A percentile compares a stretch with the other conserved stretches of the same genome.
Conservation (phyloP, 1,140 invertebrate genomes). For the Drosophila mayri region DNA sequence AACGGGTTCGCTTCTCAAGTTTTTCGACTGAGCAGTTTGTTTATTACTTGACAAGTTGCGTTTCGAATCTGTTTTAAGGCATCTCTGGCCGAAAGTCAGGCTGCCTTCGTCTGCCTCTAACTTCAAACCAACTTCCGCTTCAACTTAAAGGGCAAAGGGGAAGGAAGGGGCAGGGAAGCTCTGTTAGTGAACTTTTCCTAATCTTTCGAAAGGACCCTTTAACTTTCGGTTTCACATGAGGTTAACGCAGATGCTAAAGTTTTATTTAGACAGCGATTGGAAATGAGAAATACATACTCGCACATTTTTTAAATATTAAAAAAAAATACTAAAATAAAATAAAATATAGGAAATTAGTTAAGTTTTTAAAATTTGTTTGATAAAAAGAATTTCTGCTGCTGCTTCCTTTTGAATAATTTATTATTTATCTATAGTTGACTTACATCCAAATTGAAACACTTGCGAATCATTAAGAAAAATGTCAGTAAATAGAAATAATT, state of each 20-base stretch:
- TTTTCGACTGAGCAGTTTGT: slow-evolving; percentile 49
- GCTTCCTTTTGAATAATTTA: neutral
- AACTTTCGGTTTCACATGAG: slow-evolving; percentile 9
- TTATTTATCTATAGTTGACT: too few species aligned
- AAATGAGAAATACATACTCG: neutral
- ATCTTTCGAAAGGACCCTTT: slow-evolving; percentile 20
- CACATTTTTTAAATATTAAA: neutral
- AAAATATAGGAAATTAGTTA: neutral
- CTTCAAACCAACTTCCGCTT: slow-evolving; percentile 14
- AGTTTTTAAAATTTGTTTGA: neutral
- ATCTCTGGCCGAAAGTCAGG: slow-evolving; percentile 19
- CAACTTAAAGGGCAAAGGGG: neutral
- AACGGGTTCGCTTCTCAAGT: slow-evolving; percentile 40
- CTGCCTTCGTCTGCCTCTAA: neutral
- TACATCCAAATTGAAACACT: too few species aligned
- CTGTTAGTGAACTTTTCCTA: slow-evolving; percentile 30
- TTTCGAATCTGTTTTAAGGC: slow-evolving; percentile 34
- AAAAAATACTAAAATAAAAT: neutral
- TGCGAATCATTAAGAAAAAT: too few species aligned
- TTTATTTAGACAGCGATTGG: slow-evolving; percentile 1
- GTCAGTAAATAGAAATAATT: neutral
- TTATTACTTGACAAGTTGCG: slow-evolving; percentile 45
- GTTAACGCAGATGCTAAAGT: neutral
- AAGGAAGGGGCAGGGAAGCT: neutral
- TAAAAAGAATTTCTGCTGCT: neutral